Evolutionary conservation across 2,113 vertebrate species (phyloP).

Genomic region (Canis aureus): DNA sequence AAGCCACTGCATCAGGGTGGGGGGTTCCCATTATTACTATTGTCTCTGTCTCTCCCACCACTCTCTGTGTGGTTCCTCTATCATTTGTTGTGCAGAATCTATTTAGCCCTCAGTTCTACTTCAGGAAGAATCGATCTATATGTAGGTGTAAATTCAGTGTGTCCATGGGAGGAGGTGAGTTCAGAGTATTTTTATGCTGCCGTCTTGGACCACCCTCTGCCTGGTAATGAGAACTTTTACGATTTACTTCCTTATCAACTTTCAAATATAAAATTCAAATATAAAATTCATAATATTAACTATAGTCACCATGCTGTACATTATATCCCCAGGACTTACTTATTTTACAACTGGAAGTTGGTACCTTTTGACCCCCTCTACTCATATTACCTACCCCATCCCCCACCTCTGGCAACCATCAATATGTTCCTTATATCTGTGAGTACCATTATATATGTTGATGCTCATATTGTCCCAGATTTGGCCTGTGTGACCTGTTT

Average conservation of each 20-base stretch:
- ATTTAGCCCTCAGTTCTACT: background rate
- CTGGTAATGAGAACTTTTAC: background rate
- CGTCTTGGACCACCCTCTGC: background rate
- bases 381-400: background rate
- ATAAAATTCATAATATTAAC: background rate
- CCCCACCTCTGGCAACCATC: background rate
- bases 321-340: background rate
- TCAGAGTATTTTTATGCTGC: background rate
- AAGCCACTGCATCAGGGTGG: background rate
- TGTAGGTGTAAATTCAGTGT: background rate
- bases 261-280: background rate
- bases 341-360: background rate
- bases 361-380: background rate
- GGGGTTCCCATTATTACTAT: background rate
- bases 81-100: background rate
- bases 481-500: background rate
- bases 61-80: background rate
- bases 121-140: background rate
- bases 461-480: background rate
- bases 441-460: background rate
- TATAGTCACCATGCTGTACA: background rate
- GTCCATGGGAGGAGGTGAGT: background rate
- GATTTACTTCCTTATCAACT: background rate
- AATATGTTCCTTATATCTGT: background rate
- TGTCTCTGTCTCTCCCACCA: background rate